Evolutionary conservation across 1,140 invertebrate genomes (phyloP), one percentile per base, ranked within the genome.

Genomic region (Holcopasites calliopsidis): DNA sequence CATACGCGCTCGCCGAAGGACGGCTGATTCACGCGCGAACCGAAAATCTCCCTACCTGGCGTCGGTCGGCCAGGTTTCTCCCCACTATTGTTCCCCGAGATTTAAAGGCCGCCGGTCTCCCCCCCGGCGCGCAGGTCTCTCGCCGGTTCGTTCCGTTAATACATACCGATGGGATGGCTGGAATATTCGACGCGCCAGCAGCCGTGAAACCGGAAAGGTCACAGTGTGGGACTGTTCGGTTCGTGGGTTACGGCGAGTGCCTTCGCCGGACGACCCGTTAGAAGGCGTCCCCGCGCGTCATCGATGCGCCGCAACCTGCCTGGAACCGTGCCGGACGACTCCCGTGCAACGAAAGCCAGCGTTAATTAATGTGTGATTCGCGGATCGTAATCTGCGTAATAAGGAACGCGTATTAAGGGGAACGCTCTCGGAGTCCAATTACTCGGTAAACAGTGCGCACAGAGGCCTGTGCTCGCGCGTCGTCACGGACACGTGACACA

Each of bases 231-330:
- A 26, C 1, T 1, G 7, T n/a, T 33, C 8, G 44, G 35, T 38
- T 65, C 33, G 13, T 44, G 31, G 50, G 50, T 55, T 23, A 33
- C 11, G 3, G 2, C 21, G 18, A 21, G 16, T 1, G 18, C 6
- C 10, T 40, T 18, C 2, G 55, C 5, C n/a, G 61, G 38, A 74
- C 71, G n/a, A n/a, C n/a, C n/a, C 71, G 71, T 74, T 74, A 74
- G 60, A 60, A 49, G 35, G 40, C 47, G 40, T 58, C 64, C 40
- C 28, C 31, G 42, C 60, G 70, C 54, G 70, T 65, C 70, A 33
- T 73, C 60, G 11, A 33, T n/a, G 35, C 28, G 33, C 35, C 16
- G 16, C 0, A 26, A n/a, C 3, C 23, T 0, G 13, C 47, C 31
- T n/a, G 8, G 18, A 5, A n/a, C 5, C 54, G 7, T 6, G 28